A percentile compares a stretch with the other conserved stretches of the same genome.
Conservation (phyloP, 1,140 invertebrate species). For the Carposina sasakii region DNA sequence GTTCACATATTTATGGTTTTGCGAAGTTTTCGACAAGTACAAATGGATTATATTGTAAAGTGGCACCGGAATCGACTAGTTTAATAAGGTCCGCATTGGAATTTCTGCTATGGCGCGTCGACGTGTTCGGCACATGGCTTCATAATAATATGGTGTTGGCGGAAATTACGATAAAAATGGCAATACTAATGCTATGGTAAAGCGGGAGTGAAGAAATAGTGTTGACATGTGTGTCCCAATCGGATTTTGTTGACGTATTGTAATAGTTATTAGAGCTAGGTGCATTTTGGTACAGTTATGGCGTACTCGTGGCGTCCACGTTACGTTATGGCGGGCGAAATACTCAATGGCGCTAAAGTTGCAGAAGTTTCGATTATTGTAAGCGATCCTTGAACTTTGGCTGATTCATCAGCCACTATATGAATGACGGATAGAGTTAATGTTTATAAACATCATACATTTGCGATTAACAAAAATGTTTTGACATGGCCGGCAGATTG, state of each 20-base stretch:
- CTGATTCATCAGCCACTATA: no score
- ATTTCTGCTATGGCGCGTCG: conserved; percentile 61
- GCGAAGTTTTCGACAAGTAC: conserved; percentile 64
- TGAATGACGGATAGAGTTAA: no score
- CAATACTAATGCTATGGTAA: conserved; percentile 32
- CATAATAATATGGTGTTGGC: conserved; percentile 54
- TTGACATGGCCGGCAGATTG: conserved; percentile 20
- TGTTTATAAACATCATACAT: conserved; percentile 19
- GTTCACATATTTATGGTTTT: conserved; percentile 66
- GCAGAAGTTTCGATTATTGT: no score
- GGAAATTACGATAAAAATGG: conserved; percentile 43
- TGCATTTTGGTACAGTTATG: conserved; percentile 29
- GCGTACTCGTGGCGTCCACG: conserved; percentile 65
- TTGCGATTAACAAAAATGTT: conserved; percentile 14
- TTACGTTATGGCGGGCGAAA: conserved; percentile 62
- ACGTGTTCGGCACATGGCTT: conserved; percentile 66
- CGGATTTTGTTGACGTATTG: conserved; percentile 1
- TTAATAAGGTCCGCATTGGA: conserved; percentile 63
- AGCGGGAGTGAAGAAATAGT: conserved; percentile 33
- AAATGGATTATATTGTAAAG: conserved; percentile 72
- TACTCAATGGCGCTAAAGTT: no score
- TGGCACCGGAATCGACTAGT: conserved; percentile 36
- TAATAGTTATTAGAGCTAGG: no score
- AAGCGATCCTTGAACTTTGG: no score
- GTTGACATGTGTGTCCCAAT: background rate